phyloP scores from a whole-genome alignment of 2,888 invertebrate genomes.

The Drosophila suboccidentalis region DNA sequence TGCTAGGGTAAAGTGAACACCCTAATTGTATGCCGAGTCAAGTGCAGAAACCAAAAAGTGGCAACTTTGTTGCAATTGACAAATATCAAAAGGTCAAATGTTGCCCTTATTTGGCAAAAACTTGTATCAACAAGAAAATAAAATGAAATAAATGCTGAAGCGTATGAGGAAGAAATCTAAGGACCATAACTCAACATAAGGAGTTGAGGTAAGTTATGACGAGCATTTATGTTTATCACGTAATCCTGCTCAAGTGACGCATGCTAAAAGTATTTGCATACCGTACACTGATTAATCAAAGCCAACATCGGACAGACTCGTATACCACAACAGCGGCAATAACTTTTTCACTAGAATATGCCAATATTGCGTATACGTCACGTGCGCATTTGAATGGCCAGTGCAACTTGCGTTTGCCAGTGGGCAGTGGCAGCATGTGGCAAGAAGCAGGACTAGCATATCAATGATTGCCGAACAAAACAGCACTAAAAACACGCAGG shows the following conservation, averaged over 20 bases:
- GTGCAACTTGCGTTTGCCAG: slow-evolving; percentile 1
- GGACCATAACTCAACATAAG: slow-evolving; percentile 2
- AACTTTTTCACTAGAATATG: slow-evolving; percentile 11
- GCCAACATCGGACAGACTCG: slow-evolving; percentile 10
- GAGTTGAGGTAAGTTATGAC: slow-evolving; percentile 1
- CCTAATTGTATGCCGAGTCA: slow-evolving; percentile 4
- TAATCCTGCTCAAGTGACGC: slow-evolving; percentile 20
- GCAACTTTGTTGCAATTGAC: slow-evolving; percentile 6
- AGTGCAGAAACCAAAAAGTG: neutral
- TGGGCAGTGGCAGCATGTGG: slow-evolving; percentile 8
- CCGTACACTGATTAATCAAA: slow-evolving; percentile 48
- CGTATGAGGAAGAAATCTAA: neutral
- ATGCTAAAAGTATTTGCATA: slow-evolving; percentile 37
- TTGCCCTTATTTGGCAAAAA: neutral
- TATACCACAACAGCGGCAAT: slow-evolving; percentile 6
- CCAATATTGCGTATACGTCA: slow-evolving; percentile 72
- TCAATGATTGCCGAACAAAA: slow-evolving; percentile 64
- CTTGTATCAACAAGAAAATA: slow-evolving; percentile 1
- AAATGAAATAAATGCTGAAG: neutral
- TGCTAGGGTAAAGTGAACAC: too few species aligned
- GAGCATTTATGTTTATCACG: slow-evolving; percentile 41
- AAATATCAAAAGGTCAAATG: slow-evolving; percentile 7
- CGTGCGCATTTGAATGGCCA: slow-evolving; percentile 45
- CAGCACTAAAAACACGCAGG: slow-evolving; percentile 38
- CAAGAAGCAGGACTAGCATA: slow-evolving; percentile 40